A percentile compares a stretch with the other conserved stretches of the same genome.
These are phyloP conservation scores for Cossypha polioptera DNA, from an alignment of 2,797 vertebrate species.

Conservation along the genomic window DNA sequence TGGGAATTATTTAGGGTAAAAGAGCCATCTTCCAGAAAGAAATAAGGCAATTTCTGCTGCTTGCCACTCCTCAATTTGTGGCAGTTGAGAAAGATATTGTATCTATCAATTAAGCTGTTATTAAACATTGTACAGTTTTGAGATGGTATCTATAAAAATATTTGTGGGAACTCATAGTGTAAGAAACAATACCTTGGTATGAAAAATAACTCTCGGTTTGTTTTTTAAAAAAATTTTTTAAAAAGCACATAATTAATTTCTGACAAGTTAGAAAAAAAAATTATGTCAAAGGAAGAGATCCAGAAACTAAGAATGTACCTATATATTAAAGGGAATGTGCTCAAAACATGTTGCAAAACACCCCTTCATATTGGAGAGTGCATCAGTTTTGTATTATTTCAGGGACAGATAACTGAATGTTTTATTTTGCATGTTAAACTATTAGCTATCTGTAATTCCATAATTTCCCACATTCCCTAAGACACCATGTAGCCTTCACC, in stretches of 20 bases:
- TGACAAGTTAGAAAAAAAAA: neutral
- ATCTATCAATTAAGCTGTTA: neutral
- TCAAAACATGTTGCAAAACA: neutral
- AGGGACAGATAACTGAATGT: neutral
- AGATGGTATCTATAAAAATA: neutral
- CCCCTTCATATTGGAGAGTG: neutral
- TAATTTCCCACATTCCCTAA: rapidly evolving
- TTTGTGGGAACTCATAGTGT: neutral
- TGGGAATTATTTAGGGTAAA: neutral
- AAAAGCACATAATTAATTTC: neutral
- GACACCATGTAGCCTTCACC: neutral
- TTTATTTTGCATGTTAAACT: neutral
- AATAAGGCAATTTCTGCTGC: neutral
- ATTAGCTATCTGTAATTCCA: neutral
- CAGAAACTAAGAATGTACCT: neutral
- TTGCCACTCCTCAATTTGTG: neutral
- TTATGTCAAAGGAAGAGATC: neutral
- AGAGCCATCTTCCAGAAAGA: neutral
- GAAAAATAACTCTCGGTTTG: neutral
- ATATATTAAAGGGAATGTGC: neutral
- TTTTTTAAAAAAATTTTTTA: neutral
- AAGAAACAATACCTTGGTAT: neutral
- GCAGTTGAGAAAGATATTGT: neutral
- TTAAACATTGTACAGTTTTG: neutral
- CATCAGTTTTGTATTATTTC: neutral